phyloP scores from a whole-genome alignment of 2,888 invertebrate species.

The Smittia aterrima region DNA sequence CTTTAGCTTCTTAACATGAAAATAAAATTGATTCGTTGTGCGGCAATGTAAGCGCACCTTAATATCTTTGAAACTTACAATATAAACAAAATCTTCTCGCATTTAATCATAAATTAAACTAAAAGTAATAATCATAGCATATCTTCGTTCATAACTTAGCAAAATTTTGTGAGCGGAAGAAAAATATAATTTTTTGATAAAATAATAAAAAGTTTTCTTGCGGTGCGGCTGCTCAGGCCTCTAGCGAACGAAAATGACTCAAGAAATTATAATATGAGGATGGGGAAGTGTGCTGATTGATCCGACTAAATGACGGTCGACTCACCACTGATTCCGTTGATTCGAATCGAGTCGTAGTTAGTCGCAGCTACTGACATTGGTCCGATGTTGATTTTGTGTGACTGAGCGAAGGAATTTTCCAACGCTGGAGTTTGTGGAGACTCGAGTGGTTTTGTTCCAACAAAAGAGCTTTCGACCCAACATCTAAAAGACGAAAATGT shows the following conservation, averaged over 20 bases:
- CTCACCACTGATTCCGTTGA: constrained; percentile 55
- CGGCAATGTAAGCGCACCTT: not conserved
- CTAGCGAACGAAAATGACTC: not conserved
- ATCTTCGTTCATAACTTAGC: not conserved
- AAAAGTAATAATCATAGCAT: constrained; percentile 19
- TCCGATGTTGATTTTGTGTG: constrained; percentile 45
- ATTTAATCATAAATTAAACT: not conserved
- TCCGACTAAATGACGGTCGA: constrained; percentile 49
- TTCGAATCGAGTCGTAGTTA: constrained; percentile 35
- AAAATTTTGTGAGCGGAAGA: constrained; percentile 3
- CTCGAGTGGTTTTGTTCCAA: constrained; percentile 79
- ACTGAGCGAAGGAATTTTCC: constrained; percentile 52
- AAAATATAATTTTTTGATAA: not conserved
- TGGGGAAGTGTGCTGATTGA: not conserved
- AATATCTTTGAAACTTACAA: constrained; percentile 17
- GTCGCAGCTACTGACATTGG: constrained; percentile 38
- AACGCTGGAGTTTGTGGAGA: constrained; percentile 79
- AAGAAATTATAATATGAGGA: not conserved
- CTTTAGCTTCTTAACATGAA: not conserved
- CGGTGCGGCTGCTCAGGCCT: not conserved
- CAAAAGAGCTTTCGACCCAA: constrained; percentile 92
- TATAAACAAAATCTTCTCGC: not conserved
- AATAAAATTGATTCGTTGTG: not conserved
- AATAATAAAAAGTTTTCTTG: not conserved
- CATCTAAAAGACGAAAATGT: constrained; percentile 66